phyloP scores from a whole-genome alignment of 1,140 invertebrate species.

The Bombus fervidus region DNA sequence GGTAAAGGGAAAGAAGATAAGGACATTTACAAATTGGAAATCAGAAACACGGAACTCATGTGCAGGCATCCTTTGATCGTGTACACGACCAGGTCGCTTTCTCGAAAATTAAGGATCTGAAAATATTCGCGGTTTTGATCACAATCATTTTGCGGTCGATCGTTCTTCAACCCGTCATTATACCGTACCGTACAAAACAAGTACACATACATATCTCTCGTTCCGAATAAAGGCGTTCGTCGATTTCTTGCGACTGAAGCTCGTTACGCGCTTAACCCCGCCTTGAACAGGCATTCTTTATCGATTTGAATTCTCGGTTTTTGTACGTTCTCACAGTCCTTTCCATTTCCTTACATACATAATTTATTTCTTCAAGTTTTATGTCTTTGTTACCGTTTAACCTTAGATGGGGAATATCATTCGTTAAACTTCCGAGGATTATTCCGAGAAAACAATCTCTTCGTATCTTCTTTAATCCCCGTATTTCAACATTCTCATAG shows the following conservation, averaged over 20 bases:
- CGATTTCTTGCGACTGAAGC: neutral
- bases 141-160: neutral
- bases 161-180: conserved; percentile 21
- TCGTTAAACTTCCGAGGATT: no score
- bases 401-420: no score
- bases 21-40: neutral
- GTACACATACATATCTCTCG: neutral
- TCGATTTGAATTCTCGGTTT: neutral
- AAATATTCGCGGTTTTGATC: conserved; percentile 25
- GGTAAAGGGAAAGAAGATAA: neutral
- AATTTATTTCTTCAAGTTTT: neutral
- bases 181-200: neutral
- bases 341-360: neutral
- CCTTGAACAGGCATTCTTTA: neutral
- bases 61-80: neutral
- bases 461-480: no score
- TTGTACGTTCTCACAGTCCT: neutral
- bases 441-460: no score
- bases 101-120: conserved; percentile 30
- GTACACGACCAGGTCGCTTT: conserved; percentile 8
- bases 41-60: neutral
- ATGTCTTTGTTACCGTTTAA: no score
- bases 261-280: neutral
- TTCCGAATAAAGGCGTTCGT: neutral
- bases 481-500: no score